Conservation (phyloP, 2,888 invertebrate species). For the Mechanitis messenoides region DNA sequence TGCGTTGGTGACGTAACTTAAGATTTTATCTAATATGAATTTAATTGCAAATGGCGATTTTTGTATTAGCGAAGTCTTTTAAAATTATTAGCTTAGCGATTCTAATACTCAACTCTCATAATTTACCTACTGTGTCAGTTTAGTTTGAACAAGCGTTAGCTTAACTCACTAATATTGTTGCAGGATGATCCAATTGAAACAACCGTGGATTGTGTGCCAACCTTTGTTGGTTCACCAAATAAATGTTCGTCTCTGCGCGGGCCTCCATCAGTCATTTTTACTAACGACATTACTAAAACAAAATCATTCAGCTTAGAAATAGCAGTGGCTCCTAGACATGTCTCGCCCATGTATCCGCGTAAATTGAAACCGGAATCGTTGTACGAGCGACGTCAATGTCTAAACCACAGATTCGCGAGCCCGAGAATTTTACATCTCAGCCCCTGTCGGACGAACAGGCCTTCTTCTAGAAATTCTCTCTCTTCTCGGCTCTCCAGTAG, state of each 20-base stretch:
- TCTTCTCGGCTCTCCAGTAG: conserved; percentile 89
- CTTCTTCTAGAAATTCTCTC: conserved; percentile 85
- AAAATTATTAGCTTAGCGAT: too few species aligned
- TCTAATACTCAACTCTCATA: too few species aligned
- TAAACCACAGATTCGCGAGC: conserved; percentile 64
- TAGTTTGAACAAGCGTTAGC: neutral
- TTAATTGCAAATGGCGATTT: too few species aligned
- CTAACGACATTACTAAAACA: conserved; percentile 42
- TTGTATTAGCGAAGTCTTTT: too few species aligned
- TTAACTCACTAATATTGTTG: conserved; percentile 33
- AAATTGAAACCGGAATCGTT: conserved; percentile 58
- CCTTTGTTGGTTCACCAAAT: conserved; percentile 30
- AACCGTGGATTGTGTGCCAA: conserved; percentile 34
- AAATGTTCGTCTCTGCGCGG: conserved; percentile 46
- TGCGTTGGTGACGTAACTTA: too few species aligned
- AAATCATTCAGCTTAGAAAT: conserved; percentile 44
- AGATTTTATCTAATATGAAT: too few species aligned
- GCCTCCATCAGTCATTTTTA: conserved; percentile 47
- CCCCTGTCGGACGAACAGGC: conserved; percentile 78
- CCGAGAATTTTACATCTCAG: conserved; percentile 77
- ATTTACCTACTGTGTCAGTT: too few species aligned
- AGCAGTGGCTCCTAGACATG: conserved; percentile 44
- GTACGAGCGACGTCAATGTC: conserved; percentile 62
- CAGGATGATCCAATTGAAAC: conserved; percentile 57
- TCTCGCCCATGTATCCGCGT: conserved; percentile 60